A percentile compares a stretch with the other conserved stretches of the same genome.
Conservation (phyloP, 2,797 vertebrate genomes). For the Gorsachius magnificus region DNA sequence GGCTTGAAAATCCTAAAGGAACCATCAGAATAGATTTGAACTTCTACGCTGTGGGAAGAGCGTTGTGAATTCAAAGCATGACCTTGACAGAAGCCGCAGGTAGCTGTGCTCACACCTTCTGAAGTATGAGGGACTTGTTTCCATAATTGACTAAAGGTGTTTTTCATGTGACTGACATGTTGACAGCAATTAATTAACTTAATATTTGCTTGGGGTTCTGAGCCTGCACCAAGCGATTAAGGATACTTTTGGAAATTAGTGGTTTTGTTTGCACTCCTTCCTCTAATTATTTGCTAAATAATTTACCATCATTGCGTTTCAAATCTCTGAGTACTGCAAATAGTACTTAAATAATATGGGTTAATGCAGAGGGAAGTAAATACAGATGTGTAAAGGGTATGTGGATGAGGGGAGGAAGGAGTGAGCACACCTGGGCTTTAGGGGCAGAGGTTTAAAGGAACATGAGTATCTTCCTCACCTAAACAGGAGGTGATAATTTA, state of each 20-base stretch:
- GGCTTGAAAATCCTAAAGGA: slow-evolving; percentile 57
- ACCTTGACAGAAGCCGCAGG: slow-evolving; percentile 70
- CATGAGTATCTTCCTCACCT: neutral
- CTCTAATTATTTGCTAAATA: slow-evolving; percentile 72
- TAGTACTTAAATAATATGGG: neutral
- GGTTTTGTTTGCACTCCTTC: slow-evolving; percentile 69
- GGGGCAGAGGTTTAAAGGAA: neutral
- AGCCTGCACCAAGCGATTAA: slow-evolving; percentile 64
- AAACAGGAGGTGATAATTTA: neutral
- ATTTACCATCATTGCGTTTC: slow-evolving; percentile 47
- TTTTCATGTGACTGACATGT: slow-evolving; percentile 69
- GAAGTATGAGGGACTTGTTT: neutral
- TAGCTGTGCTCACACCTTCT: neutral
- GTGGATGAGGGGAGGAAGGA: neutral
- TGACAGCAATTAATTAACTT: slow-evolving; percentile 78
- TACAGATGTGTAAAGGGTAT: neutral
- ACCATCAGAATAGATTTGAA: slow-evolving; percentile 32
- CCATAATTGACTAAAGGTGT: slow-evolving; percentile 62
- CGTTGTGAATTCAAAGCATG: slow-evolving; percentile 45
- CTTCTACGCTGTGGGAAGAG: slow-evolving; percentile 16
- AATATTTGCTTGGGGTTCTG: slow-evolving; percentile 77
- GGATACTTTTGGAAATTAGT: slow-evolving; percentile 69
- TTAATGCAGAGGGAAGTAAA: neutral
- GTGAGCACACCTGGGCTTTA: neutral
- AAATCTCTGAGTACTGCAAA: slow-evolving; percentile 12